phyloP scores from a whole-genome alignment of 2,888 invertebrate species.

The Parnassius smintheus region DNA sequence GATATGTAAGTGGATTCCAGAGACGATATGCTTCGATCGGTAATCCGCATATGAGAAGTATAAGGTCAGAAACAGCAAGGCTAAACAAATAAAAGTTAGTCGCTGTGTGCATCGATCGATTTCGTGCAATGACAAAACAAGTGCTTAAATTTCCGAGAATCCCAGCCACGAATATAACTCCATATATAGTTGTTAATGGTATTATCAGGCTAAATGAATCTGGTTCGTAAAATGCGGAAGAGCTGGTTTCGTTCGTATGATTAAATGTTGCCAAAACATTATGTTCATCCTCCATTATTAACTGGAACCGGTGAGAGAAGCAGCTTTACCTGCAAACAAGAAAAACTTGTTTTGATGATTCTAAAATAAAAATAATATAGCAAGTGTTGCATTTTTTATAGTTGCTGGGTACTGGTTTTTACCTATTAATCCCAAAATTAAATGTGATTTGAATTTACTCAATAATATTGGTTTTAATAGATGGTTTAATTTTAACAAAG shows the following conservation, averaged over 20 bases:
- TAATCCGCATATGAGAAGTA: slow-evolving; percentile 87
- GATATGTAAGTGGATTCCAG: slow-evolving; percentile 87
- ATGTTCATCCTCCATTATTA: slow-evolving; percentile 50
- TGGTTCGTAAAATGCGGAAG: slow-evolving; percentile 53
- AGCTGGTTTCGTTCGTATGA: slow-evolving; percentile 50
- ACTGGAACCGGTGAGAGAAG: slow-evolving; percentile 39
- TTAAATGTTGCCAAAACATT: slow-evolving; percentile 48
- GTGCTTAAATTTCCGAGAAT: slow-evolving; percentile 90
- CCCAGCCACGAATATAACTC: slow-evolving; percentile 86
- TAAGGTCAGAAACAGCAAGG: slow-evolving; percentile 88
- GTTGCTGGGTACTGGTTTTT: too few species aligned
- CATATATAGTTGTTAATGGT: slow-evolving; percentile 85
- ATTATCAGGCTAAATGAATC: slow-evolving; percentile 83
- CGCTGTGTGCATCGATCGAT: slow-evolving; percentile 91
- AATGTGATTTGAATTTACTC: too few species aligned
- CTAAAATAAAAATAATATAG: not conserved
- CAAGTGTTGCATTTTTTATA: not conserved
- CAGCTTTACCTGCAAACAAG: slow-evolving; percentile 52
- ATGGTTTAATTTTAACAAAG: too few species aligned
- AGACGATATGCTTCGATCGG: slow-evolving; percentile 89
- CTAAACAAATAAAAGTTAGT: slow-evolving; percentile 92
- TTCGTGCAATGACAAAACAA: slow-evolving; percentile 88
- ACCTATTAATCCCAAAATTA: too few species aligned
- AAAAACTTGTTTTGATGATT: slow-evolving; percentile 28
- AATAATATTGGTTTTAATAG: too few species aligned